Base-by-base conservation (phyloP, 2,888 invertebrate genomes). In the Phorcus lineatus region DNA sequence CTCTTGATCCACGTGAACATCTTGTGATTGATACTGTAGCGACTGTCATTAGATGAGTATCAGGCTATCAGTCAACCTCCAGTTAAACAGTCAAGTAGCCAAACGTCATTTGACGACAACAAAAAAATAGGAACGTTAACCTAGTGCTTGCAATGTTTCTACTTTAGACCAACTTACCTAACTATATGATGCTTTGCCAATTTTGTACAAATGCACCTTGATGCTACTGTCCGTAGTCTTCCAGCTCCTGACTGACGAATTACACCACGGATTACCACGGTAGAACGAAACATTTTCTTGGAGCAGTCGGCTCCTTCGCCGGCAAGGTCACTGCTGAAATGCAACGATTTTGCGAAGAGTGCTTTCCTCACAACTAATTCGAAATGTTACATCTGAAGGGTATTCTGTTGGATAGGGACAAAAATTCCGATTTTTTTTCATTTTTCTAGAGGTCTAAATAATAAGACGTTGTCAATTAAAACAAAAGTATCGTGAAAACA, bases 281-380 rank as follows among this genome's bases (percentile, higher is more conserved):
- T 80, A 40, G 87, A 82, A 54, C 86, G 87, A 85, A 86, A 85
- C 86, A 87, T 87, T 19, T 54, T 24, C 4, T 40, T 57, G 78
- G 77, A 80, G 82, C 78, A 22, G 66, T 54, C 81, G 57, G 80
- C 85, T 77, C 80, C 82, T 52, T 82, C 80, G 82, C 85, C 86
- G 84, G 83, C 83, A 86, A 82, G 82, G 82, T 82, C 82, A 79
- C 52, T 78, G 66, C 80, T 81, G 81, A 83, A 78, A 74, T 47
- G 28, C 40, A 13, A 47, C 19, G 74, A 57, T 22, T 22, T 22
- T 11, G 31, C n/a, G 36, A 7, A 36, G 16, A 36, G 6, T 36
- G 11, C n/a, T 70, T 70, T 70, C 70, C 19, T 70, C 11, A 17
- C 70, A 19, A 70, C 70, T 70, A 19, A 57, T 57, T 9, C 2